Base-by-base conservation (phyloP, 2,797 vertebrate genomes). In the Phyllotis vaccarum region DNA sequence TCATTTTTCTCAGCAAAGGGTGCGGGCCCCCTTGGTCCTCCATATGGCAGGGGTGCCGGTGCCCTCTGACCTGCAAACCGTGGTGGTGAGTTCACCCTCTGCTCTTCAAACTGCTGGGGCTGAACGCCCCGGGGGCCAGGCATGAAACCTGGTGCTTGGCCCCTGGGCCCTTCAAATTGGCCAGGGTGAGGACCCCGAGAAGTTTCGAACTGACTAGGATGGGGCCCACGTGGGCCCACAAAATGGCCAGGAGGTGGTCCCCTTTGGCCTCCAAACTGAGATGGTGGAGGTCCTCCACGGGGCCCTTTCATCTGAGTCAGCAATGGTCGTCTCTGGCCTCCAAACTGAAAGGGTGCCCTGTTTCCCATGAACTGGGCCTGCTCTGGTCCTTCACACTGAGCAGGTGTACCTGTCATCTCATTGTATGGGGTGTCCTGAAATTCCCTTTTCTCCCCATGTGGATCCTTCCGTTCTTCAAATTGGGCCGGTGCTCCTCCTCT, bases 391-490 rank as follows among this genome's bases (percentile, higher is more conserved):
- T 99, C 98, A 13, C 99, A 93, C 49, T 98, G 98, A 49, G 98
- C 98, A 40, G 99, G 98, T n/a, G 98, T 96, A 37, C 98, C 97
- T 0, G 95, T 82, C 95, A 97, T 96, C 82, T 98, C 97, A 56
- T 98, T 98, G 88, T 99, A 99, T 0, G 98, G 97, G n/a, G 98
- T 92, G 17, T 99, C 99, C 90, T 97, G 96, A 94, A 98, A 98
- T 27, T 99, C 99, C 96, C 99, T 98, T 60, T 98, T 97, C 46
- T 99, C 99, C 96, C 99, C 98, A 49, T 98, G 98, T 80, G 98
- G 98, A n/a, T 99, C 99, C 86, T 98, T 98, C n/a, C 98, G 99
- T 21, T 99, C 99, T 89, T 99, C 99, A 94, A 99, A 98, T 0
- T 98, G 99, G 96, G 99, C 96, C 1, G 99, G 99, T 5, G 98